These are phyloP conservation scores for Calliphora vicina DNA, from an alignment of 1,140 invertebrate species.

Conservation along the genomic window DNA sequence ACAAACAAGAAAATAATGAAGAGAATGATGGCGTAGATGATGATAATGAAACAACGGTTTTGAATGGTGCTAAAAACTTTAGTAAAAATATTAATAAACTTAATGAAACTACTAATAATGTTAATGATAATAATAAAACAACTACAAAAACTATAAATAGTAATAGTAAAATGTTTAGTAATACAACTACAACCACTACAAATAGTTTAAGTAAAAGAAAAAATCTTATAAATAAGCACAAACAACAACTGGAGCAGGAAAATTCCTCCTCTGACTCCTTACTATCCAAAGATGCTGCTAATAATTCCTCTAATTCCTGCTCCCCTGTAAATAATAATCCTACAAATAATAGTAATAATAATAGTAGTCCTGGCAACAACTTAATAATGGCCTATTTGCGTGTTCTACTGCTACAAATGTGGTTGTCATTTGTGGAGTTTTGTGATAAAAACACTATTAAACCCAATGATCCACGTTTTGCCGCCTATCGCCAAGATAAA, in stretches of 20 bases:
- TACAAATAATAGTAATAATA: background rate
- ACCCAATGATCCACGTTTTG: conserved; percentile 40
- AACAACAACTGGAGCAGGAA: background rate
- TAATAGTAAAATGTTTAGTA: conserved; percentile 36
- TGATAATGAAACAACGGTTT: conserved; percentile 41
- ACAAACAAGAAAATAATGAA: conserved; percentile 7
- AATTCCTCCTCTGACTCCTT: background rate
- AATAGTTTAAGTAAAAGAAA: conserved; percentile 36
- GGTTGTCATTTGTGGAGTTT: conserved; percentile 39
- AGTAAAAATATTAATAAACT: conserved; percentile 38
- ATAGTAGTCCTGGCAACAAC: background rate
- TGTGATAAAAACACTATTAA: conserved; percentile 41
- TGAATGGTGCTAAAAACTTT: conserved; percentile 40
- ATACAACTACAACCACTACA: conserved; percentile 35
- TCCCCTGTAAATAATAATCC: too few relatives aligned
- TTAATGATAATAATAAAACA: conserved; percentile 35
- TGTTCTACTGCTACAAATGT: conserved; percentile 23
- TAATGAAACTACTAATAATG: conserved; percentile 35
- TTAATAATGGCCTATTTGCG: background rate
- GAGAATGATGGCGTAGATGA: conserved; percentile 14
- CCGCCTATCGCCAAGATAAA: background rate
- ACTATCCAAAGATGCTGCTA: background rate
- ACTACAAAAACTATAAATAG: conserved; percentile 26
- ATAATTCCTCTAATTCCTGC: background rate
- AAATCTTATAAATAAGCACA: background rate